Evolutionary conservation across 2,113 vertebrate genomes (phyloP).

Genomic region (Calyptommatus sinebrachiatus): DNA sequence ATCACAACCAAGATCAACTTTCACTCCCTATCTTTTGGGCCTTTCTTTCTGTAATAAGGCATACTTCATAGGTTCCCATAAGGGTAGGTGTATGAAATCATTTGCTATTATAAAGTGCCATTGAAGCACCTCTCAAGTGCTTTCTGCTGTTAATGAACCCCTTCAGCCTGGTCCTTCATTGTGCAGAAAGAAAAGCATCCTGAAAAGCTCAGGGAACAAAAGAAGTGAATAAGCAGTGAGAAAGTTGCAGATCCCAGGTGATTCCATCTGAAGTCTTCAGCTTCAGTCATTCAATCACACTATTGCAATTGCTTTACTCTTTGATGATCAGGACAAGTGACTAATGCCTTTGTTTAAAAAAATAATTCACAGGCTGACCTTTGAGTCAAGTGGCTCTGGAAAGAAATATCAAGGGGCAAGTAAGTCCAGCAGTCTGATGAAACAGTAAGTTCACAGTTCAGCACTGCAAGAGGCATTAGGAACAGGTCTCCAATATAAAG

Average conservation of each 20-base stretch:
- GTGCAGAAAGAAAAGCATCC: neutral
- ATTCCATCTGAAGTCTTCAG: neutral
- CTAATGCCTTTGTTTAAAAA: constrained; percentile 1
- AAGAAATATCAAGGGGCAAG: neutral
- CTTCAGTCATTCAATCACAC: neutral
- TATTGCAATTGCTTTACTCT: constrained; percentile 1
- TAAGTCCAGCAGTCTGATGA: neutral
- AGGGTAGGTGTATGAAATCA: neutral
- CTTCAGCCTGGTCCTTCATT: neutral
- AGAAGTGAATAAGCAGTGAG: neutral
- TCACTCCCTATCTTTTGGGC: neutral
- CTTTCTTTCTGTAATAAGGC: neutral
- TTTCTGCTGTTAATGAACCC: neutral
- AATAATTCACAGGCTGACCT: constrained; percentile 19
- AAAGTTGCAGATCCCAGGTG: neutral
- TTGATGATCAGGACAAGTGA: neutral
- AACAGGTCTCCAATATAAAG: constrained; percentile 15
- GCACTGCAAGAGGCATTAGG: constrained; percentile 28
- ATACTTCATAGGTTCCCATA: neutral
- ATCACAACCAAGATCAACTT: neutral
- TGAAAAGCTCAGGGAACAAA: neutral
- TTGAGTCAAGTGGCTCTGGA: neutral
- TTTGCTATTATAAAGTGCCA: neutral
- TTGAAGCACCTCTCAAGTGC: constrained; percentile 2
- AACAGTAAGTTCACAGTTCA: constrained; percentile 3